Evolutionary conservation across 2,888 invertebrate species (phyloP).

Genomic region (Odontomyia ornata): DNA sequence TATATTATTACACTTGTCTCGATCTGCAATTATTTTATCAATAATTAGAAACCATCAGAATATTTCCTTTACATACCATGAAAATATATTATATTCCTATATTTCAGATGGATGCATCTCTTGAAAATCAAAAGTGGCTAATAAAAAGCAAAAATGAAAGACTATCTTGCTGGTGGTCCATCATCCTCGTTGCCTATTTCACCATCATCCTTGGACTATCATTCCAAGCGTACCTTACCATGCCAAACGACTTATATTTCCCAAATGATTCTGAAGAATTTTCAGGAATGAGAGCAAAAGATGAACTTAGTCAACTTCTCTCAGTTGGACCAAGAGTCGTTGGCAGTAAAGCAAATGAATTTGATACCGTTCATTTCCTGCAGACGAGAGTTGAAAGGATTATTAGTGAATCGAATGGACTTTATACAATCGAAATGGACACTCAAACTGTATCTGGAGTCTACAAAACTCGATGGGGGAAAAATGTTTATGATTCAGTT

Average conservation of each 20-base stretch:
- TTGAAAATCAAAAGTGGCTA: background rate
- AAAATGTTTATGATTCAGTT: conserved; percentile 61
- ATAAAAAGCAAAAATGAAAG: background rate
- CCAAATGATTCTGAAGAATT: conserved; percentile 64
- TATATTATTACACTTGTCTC: too few species aligned
- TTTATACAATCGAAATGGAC: conserved; percentile 58
- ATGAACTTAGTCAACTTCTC: conserved; percentile 70
- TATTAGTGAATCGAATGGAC: conserved; percentile 53
- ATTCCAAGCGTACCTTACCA: background rate
- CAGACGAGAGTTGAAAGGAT: conserved; percentile 54
- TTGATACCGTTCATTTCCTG: conserved; percentile 67
- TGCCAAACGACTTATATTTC: background rate
- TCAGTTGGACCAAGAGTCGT: conserved; percentile 75
- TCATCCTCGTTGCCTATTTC: background rate
- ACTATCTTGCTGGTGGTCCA: background rate
- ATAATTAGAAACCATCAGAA: too few species aligned
- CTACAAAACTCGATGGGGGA: conserved; percentile 58
- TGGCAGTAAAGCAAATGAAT: conserved; percentile 78
- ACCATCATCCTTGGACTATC: background rate
- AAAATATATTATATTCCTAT: too few species aligned
- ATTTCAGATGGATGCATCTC: background rate
- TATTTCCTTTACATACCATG: too few species aligned
- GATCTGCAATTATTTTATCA: too few species aligned
- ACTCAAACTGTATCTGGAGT: conserved; percentile 61
- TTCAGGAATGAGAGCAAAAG: conserved; percentile 74